Conservation (phyloP, 2,113 vertebrate species). For the Cichladusa arquata region DNA sequence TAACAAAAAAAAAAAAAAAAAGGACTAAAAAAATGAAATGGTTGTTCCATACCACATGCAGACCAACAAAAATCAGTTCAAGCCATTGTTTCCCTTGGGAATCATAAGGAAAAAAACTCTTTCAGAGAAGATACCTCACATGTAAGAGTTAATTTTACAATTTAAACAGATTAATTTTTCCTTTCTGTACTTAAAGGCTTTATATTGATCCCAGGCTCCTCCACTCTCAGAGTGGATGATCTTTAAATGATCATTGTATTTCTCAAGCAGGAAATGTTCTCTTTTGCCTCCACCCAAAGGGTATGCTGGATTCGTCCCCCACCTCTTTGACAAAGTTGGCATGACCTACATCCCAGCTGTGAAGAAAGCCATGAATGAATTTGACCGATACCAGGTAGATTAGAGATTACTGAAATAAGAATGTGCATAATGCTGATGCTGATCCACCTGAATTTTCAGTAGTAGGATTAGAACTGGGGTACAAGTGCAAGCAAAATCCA, state of each 20-base stretch:
- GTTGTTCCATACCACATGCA: neutral
- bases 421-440: neutral
- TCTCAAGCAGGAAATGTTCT: neutral
- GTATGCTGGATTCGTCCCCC: constrained; percentile 67
- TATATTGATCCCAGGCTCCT: neutral
- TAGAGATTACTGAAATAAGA: neutral
- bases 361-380: constrained; percentile 61
- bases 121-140: neutral
- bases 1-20: neutral
- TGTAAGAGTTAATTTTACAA: neutral
- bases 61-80: neutral
- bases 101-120: neutral
- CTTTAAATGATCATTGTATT: neutral
- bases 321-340: neutral
- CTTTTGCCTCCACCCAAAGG: constrained; percentile 24
- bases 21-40: neutral
- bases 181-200: neutral
- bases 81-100: neutral
- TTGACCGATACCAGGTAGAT: constrained; percentile 66
- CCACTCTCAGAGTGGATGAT: neutral
- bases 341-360: constrained; percentile 24
- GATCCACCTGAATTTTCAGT: neutral
- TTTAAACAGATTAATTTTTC: neutral
- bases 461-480: neutral
- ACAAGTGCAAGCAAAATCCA: neutral